Percentiles rank a stretch among this genome's conserved stretches.
phyloP scores from a whole-genome alignment of 2,888 invertebrate genomes.

The Oscheius myriophilus region DNA sequence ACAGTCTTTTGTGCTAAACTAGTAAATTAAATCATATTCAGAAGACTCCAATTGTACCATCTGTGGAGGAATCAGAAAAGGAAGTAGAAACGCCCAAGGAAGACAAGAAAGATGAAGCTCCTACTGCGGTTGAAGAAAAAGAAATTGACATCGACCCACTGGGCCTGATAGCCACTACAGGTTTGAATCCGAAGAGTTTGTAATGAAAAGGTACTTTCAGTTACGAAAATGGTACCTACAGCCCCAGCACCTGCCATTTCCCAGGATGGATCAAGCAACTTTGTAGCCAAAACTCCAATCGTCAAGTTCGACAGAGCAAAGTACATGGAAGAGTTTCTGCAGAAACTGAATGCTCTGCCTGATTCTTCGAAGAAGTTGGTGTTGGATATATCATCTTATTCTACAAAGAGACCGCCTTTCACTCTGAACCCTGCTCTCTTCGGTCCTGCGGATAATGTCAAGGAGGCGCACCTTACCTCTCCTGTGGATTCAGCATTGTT shows the following conservation, averaged over 20 bases:
- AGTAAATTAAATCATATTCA: no score
- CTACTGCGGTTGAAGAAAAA: no score
- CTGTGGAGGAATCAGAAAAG: no score
- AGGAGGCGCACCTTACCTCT: neutral
- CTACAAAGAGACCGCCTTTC: slow-evolving; percentile 13
- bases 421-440: neutral
- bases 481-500: slow-evolving; percentile 10
- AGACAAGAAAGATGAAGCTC: no score
- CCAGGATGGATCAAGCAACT: slow-evolving; percentile 6
- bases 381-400: neutral
- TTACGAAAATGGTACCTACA: neutral
- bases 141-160: no score
- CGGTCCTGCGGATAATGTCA: neutral
- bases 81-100: no score
- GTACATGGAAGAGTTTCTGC: slow-evolving; percentile 46
- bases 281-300: slow-evolving; percentile 32
- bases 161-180: neutral
- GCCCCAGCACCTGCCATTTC: neutral
- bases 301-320: slow-evolving; percentile 44
- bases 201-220: neutral
- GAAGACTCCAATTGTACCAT: no score
- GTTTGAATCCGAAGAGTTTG: neutral
- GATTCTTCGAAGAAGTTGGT: slow-evolving; percentile 8
- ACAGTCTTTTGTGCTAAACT: no score
- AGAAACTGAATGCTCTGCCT: slow-evolving; percentile 24